Conservation (phyloP, 2,113 vertebrate genomes). For the Myotis yumanensis region DNA sequence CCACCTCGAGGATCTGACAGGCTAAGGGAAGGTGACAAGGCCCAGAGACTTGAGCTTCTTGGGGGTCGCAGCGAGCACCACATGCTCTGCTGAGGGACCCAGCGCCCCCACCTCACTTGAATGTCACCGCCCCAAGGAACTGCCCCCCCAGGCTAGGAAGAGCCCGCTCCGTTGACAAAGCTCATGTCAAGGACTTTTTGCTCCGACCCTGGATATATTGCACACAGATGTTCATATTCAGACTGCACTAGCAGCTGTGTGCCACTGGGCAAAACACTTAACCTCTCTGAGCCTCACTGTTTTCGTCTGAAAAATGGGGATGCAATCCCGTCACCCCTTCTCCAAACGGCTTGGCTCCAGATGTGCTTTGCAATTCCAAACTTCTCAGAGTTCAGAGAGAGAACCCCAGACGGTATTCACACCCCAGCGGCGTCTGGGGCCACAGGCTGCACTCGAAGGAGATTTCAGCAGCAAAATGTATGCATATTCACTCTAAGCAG, state of each 20-base stretch:
- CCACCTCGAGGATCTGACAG: background rate
- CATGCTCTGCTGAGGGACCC: background rate
- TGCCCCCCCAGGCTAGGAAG: background rate
- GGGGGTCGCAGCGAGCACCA: background rate
- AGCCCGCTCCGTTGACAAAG: background rate
- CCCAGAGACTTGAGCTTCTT: background rate
- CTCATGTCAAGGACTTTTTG: background rate
- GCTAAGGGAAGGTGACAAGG: background rate
- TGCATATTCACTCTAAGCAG: background rate
- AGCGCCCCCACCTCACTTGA: background rate
- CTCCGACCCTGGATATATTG: background rate
- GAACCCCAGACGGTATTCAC: rapidly evolving
- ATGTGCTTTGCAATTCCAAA: background rate
- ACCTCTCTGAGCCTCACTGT: background rate
- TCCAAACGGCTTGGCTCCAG: background rate
- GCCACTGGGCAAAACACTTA: background rate
- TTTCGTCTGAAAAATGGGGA: background rate
- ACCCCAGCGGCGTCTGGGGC: background rate
- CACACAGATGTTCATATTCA: background rate
- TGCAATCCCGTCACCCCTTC: background rate
- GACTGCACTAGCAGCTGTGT: background rate
- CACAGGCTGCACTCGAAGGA: background rate
- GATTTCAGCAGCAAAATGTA: background rate
- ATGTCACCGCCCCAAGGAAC: background rate
- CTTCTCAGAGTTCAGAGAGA: background rate